Evolutionary conservation across 1,140 invertebrate species (phyloP).

Genomic region (Pygmarrhopalites habei): DNA sequence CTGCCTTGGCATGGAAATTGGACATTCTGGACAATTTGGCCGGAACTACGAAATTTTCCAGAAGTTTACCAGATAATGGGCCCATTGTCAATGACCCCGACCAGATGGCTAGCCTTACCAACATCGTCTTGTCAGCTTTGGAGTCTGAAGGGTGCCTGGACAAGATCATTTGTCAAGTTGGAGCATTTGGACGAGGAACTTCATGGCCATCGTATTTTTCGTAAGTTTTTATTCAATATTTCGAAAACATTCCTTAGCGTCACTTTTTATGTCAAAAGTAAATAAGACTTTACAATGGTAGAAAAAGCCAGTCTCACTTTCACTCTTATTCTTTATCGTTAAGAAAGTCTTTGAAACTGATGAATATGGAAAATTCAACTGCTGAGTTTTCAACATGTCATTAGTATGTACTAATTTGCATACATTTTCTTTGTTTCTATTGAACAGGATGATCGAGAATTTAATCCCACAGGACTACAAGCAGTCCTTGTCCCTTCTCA

Average conservation of each 20-base stretch:
- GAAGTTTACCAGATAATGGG: no score
- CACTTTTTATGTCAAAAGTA: no score
- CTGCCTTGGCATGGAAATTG: slow-evolving; percentile 28
- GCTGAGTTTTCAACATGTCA: no score
- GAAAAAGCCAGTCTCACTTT: no score
- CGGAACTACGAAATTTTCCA: background rate
- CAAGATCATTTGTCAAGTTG: background rate
- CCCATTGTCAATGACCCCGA: background rate
- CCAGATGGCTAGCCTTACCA: background rate
- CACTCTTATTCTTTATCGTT: no score
- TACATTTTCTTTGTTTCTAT: no score
- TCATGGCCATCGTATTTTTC: background rate
- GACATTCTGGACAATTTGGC: slow-evolving; percentile 2
- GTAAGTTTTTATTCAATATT: slow-evolving; percentile 2
- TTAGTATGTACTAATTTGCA: no score
- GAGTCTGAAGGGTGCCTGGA: background rate
- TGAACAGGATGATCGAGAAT: background rate
- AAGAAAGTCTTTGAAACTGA: no score
- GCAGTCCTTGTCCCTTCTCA: background rate
- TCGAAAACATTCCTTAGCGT: no score
- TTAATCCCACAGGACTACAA: background rate
- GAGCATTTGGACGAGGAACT: background rate
- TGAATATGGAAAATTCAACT: no score
- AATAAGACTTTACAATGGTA: no score
- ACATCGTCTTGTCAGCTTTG: background rate